Percentiles rank a stretch among this genome's conserved stretches.
These are phyloP conservation scores for Clamator glandarius DNA, from an alignment of 2,797 vertebrate species.

Conservation along the genomic window DNA sequence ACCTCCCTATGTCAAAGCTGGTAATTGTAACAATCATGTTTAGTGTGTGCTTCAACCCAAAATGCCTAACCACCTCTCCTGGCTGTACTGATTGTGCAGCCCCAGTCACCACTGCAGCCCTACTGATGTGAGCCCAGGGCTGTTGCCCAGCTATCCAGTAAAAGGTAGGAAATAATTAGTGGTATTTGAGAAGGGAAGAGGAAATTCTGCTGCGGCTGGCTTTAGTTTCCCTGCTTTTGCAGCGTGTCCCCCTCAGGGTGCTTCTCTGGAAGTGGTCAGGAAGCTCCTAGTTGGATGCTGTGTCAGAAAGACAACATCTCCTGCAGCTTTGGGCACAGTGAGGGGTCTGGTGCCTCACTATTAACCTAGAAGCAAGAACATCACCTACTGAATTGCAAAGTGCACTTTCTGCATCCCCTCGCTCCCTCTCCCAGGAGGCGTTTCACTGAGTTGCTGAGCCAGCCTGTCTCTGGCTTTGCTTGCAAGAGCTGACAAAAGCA, in stretches of 20 bases:
- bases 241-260: conserved; percentile 1
- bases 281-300: background rate
- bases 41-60: background rate
- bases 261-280: conserved; percentile 2
- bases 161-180: background rate
- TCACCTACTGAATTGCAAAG: background rate
- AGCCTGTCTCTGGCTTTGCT: background rate
- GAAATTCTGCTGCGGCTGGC: background rate
- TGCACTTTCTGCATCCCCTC: background rate
- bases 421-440: background rate
- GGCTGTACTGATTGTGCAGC: background rate
- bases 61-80: background rate
- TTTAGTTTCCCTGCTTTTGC: background rate
- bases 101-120: background rate
- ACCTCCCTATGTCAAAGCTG: background rate
- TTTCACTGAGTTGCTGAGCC: conserved; percentile 42
- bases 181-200: background rate
- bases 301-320: conserved; percentile 1
- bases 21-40: accelerated
- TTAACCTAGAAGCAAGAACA: background rate
- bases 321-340: background rate
- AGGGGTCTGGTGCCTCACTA: background rate
- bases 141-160: background rate
- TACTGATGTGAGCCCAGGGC: background rate
- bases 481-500: conserved; percentile 20